Percentiles rank a stretch among this genome's conserved stretches.
Evolutionary conservation across 2,888 invertebrate species (phyloP).

Genomic region (Cosmia pyralina): DNA sequence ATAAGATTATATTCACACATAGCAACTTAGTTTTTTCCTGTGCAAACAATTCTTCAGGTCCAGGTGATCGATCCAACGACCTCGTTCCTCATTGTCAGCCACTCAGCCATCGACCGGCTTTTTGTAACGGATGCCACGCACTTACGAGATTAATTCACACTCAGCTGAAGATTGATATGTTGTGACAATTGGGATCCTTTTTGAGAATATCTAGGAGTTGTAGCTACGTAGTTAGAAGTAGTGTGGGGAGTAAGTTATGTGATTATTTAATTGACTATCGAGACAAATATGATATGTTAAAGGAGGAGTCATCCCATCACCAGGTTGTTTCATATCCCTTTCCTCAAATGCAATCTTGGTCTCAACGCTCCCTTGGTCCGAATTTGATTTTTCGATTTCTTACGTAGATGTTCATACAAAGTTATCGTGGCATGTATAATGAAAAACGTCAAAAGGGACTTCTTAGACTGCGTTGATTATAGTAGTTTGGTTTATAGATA

Average conservation of each 20-base stretch:
- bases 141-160: conserved; percentile 74
- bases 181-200: conserved; percentile 40
- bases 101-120: conserved; percentile 62
- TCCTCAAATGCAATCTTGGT: too few species aligned
- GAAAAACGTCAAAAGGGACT: too few species aligned
- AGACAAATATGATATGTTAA: too few species aligned
- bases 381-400: too few species aligned
- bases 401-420: too few species aligned
- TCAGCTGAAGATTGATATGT: conserved; percentile 67
- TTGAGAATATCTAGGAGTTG: conserved; percentile 10
- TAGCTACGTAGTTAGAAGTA: conserved; percentile 24
- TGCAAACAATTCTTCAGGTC: conserved; percentile 40
- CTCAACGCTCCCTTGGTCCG: too few species aligned
- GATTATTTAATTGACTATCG: not conserved
- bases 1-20: not conserved
- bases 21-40: conserved; percentile 12
- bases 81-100: conserved; percentile 69
- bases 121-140: conserved; percentile 67
- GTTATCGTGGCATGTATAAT: too few species aligned
- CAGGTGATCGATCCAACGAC: conserved; percentile 74
- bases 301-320: too few species aligned
- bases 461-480: too few species aligned
- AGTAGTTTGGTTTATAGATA: not conserved
- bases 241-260: not conserved
- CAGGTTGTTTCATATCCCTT: too few species aligned